Conservation (phyloP, 2,113 vertebrate genomes). For the Lamprologus speciosus region DNA sequence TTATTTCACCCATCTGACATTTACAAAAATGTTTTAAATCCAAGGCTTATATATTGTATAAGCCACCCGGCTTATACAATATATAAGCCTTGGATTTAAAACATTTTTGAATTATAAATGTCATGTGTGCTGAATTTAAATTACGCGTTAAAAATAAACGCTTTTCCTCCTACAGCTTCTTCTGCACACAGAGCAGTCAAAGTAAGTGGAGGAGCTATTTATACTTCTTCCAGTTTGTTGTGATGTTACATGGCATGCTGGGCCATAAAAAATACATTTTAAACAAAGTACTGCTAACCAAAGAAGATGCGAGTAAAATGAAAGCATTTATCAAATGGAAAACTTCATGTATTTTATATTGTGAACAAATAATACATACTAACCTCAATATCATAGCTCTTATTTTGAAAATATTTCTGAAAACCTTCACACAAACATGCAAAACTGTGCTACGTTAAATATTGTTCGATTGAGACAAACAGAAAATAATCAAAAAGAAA, state of each 20-base stretch:
- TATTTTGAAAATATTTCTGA: neutral
- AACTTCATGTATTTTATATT: neutral
- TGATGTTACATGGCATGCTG: neutral
- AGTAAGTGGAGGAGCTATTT: neutral
- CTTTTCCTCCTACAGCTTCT: neutral
- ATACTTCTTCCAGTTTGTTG: neutral
- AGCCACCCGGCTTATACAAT: neutral
- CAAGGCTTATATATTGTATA: too few relatives aligned
- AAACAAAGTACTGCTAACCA: neutral
- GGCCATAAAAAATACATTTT: rapidly evolving
- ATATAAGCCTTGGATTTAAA: neutral
- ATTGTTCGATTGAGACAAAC: neutral
- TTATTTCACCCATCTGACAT: neutral
- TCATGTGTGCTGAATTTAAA: neutral
- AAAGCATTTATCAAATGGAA: neutral
- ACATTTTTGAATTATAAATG: neutral
- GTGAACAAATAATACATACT: rapidly evolving
- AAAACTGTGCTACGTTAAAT: neutral
- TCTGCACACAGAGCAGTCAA: neutral
- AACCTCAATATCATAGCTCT: neutral
- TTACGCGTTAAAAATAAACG: neutral
- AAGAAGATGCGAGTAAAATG: neutral
- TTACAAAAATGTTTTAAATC: neutral
- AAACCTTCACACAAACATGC: neutral
- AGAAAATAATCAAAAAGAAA: neutral